phyloP scores from a whole-genome alignment of 2,888 invertebrate species.

The Mythimna impura region DNA sequence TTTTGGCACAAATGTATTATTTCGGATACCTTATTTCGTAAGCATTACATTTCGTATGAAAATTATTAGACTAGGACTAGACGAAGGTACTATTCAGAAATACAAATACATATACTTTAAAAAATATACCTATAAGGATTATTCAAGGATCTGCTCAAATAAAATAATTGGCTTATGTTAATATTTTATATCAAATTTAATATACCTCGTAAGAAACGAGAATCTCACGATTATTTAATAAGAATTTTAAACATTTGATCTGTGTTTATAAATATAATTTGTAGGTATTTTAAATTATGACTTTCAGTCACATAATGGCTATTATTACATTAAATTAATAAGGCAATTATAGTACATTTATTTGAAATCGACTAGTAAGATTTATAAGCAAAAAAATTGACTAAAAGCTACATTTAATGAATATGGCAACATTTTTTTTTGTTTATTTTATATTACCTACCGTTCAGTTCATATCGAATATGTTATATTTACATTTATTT shows the following conservation, averaged over 20 bases:
- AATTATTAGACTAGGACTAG: constrained; percentile 58
- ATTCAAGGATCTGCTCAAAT: neutral
- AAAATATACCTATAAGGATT: constrained; percentile 22
- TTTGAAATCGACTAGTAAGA: constrained; percentile 55
- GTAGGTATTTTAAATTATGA: constrained; percentile 45
- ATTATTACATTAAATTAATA: constrained; percentile 20
- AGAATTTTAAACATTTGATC: neutral
- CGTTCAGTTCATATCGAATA: constrained; percentile 52
- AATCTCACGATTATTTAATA: neutral
- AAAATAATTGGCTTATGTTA: constrained; percentile 17
- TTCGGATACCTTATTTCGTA: constrained; percentile 59
- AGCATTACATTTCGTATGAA: constrained; percentile 59
- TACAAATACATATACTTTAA: constrained; percentile 30
- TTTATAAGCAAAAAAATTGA: constrained; percentile 45
- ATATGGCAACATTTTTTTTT: constrained; percentile 41
- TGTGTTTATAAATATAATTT: neutral
- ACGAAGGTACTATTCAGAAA: constrained; percentile 37
- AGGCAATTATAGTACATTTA: constrained; percentile 52
- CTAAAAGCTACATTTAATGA: constrained; percentile 54
- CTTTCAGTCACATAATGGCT: constrained; percentile 57
- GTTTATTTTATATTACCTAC: constrained; percentile 50
- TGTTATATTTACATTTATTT: constrained; percentile 53
- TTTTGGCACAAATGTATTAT: constrained; percentile 56
- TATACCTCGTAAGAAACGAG: no score
- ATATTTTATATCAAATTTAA: neutral